These are phyloP conservation scores for Drosophila kuntzei DNA, from an alignment of 2,888 invertebrate genomes.

Conservation along the genomic window DNA sequence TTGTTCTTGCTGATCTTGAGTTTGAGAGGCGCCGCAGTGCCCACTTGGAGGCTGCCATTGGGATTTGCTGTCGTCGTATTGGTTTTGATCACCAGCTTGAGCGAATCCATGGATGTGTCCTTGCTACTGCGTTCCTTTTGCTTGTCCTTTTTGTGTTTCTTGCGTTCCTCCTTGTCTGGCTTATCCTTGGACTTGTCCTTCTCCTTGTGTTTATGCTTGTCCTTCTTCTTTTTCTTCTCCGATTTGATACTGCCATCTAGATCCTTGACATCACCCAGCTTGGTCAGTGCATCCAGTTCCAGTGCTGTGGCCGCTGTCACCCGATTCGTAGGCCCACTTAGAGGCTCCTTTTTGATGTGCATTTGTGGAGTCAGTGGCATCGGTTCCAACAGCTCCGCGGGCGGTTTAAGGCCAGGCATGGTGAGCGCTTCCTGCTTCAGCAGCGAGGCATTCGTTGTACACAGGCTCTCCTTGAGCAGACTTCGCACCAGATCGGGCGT, in stretches of 20 bases:
- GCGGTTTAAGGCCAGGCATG: slow-evolving; percentile 79
- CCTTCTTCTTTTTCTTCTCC: slow-evolving; percentile 90
- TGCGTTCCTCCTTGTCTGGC: slow-evolving; percentile 89
- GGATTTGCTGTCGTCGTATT: slow-evolving; percentile 86
- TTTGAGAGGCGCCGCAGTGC: slow-evolving; percentile 87
- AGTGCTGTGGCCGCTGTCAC: slow-evolving; percentile 19
- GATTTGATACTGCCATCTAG: slow-evolving; percentile 68
- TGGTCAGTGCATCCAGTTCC: slow-evolving; percentile 61
- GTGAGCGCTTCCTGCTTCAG: slow-evolving; percentile 79
- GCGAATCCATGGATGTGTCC: slow-evolving; percentile 63
- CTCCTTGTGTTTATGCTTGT: slow-evolving; percentile 92
- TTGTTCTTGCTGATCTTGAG: slow-evolving; percentile 93
- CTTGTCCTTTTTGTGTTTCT: slow-evolving; percentile 90
- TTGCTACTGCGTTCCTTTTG: slow-evolving; percentile 82
- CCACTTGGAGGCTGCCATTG: slow-evolving; percentile 57
- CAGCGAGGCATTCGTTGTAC: slow-evolving; percentile 76
- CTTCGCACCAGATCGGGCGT: slow-evolving; percentile 90
- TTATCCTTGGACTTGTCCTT: slow-evolving; percentile 89
- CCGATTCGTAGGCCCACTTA: slow-evolving; percentile 6
- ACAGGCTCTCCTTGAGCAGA: slow-evolving; percentile 89
- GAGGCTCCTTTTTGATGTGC: slow-evolving; percentile 55
- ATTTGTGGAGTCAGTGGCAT: slow-evolving; percentile 50
- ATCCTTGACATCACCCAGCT: slow-evolving; percentile 52
- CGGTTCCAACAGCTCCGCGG: slow-evolving; percentile 83
- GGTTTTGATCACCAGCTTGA: slow-evolving; percentile 92